Conservation (phyloP, 1,140 invertebrate genomes). For the Hylaeus anthracinus region DNA sequence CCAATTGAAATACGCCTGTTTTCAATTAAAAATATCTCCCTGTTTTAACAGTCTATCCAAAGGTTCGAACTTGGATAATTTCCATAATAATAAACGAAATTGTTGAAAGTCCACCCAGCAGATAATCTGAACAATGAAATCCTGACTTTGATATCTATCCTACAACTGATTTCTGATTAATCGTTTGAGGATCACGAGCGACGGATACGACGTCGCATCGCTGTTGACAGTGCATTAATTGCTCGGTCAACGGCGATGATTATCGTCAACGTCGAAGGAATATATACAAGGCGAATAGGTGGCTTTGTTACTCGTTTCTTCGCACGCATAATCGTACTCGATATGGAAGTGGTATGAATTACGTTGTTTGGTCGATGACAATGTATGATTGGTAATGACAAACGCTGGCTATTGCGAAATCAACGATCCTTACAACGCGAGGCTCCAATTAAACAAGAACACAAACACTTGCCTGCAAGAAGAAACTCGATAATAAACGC, state of each 20-base stretch:
- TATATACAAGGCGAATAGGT: background rate
- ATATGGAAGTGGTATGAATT: background rate
- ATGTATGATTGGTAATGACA: background rate
- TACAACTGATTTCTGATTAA: too few relatives aligned
- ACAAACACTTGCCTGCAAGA: background rate
- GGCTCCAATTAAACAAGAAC: background rate
- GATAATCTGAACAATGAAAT: too few relatives aligned
- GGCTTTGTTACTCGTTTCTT: background rate
- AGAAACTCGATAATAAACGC: background rate
- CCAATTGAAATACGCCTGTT: too few relatives aligned
- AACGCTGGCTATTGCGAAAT: slow-evolving; percentile 11
- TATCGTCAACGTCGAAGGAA: background rate
- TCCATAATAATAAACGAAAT: too few relatives aligned
- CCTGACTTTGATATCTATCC: too few relatives aligned
- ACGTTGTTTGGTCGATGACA: background rate
- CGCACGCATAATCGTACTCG: background rate
- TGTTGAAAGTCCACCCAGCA: too few relatives aligned
- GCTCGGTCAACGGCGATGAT: background rate
- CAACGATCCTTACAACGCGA: too few relatives aligned
- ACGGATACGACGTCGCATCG: background rate
- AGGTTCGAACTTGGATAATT: too few relatives aligned
- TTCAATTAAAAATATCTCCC: too few relatives aligned
- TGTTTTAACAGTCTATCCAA: too few relatives aligned
- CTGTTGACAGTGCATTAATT: background rate
- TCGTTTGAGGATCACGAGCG: too few relatives aligned